phyloP scores from a whole-genome alignment of 2,888 invertebrate species.

The Anoncus sp. region DNA sequence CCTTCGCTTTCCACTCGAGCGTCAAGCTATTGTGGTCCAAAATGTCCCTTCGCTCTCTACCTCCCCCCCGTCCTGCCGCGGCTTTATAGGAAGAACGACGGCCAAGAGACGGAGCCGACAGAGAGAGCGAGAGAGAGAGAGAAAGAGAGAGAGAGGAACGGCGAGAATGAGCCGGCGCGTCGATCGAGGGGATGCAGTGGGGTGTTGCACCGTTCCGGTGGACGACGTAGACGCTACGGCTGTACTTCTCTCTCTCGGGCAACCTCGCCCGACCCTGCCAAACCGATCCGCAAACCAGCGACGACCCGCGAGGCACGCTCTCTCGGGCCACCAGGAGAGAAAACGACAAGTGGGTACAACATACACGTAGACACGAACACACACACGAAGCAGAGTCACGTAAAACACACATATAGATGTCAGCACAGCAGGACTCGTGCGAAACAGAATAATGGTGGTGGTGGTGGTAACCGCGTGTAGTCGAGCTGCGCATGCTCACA shows the following conservation, averaged over 20 bases:
- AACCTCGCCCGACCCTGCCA: constrained; percentile 64
- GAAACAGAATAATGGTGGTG: constrained; percentile 1
- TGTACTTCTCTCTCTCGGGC: constrained; percentile 40
- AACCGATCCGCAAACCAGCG: constrained; percentile 41
- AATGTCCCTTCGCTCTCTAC: constrained; percentile 53
- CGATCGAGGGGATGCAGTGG: constrained; percentile 56
- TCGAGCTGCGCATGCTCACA: constrained; percentile 59
- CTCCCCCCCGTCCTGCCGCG: constrained; percentile 19
- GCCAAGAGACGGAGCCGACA: constrained; percentile 39
- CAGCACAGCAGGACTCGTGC: constrained; percentile 36
- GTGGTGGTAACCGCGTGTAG: constrained; percentile 63
- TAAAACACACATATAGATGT: constrained; percentile 32
- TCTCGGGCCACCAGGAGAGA: constrained; percentile 38
- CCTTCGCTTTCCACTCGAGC: constrained; percentile 68
- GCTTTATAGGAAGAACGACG: constrained; percentile 32
- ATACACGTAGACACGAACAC: constrained; percentile 20
- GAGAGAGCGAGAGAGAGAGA: constrained; percentile 22
- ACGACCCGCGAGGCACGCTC: constrained; percentile 24
- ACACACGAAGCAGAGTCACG: background rate
- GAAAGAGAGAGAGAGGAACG: constrained; percentile 15
- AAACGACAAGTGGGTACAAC: constrained; percentile 62
- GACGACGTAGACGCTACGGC: constrained; percentile 58
- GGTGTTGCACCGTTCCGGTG: constrained; percentile 59
- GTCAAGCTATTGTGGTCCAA: constrained; percentile 63
- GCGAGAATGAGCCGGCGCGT: constrained; percentile 62